Base-by-base conservation (phyloP, 2,113 vertebrate species). In the Vulpes lagopus region DNA sequence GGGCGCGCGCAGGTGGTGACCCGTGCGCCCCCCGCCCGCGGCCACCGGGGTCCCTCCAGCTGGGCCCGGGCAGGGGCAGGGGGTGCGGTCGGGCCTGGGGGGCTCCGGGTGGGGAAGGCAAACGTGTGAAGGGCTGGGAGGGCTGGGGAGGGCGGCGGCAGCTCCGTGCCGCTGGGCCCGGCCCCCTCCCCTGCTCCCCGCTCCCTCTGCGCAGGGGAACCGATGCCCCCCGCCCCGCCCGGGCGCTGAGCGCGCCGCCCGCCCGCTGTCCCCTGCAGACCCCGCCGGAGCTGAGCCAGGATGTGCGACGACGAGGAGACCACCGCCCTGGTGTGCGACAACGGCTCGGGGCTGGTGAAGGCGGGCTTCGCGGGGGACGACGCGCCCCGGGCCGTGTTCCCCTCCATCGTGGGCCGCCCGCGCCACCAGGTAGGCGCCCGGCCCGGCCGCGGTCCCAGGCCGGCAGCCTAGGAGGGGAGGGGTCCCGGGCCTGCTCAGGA, bases 301-400 rank as follows among this genome's bases (percentile, higher is more conserved):
- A 99, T 99, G 99, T 99, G 99, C 98, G 99, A 99, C 99, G 99
- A 99, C 96, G 99, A 99, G 55, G 99, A 99, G 98, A 99, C 99
- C 98, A 99, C 99, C 94, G 99, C 99, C 64, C 98, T 99, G 95
- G 99, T 99, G 99, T 99, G 99, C 98, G 99, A 99, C 99, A 99
- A 99, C 17, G 99, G 99, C 96, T 99, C 99, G 43, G 99, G 99
- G 96, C 99, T 99, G 97, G 99, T 99, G 95, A 99, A 99, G 99
- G 99, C 99, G 93, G 99, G 99, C 98, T 99, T 99, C 90, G 99
- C 99, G 20, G 99, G 99, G 85, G 99, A 99, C 93, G 99, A 99
- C 91, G 99, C 99, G 76, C 99, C 99, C 96, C 99, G 99, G 92
- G 99, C 99, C 0, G 99, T 99, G 89, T 99, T 99, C 98, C 99